phyloP scores from a whole-genome alignment of 2,888 invertebrate genomes.

The Didymodactylos carnosus region DNA sequence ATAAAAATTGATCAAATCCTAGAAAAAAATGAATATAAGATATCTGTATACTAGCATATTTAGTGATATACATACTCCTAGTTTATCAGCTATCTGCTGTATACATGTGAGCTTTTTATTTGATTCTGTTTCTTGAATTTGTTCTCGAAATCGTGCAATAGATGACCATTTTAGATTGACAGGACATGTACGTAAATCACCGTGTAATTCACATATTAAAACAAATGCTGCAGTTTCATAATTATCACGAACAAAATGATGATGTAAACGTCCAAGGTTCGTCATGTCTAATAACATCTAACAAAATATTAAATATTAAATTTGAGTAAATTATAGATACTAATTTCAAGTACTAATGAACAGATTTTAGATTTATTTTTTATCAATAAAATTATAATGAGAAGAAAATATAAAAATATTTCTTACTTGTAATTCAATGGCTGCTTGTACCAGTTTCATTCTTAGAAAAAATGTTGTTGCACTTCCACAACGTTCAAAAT shows the following conservation, averaged over 20 bases:
- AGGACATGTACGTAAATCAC: not conserved
- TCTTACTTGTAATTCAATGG: conserved; percentile 58
- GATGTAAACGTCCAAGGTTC: conserved; percentile 80
- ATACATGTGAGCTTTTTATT: not conserved
- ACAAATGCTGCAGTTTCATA: not conserved
- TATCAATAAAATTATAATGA: not conserved
- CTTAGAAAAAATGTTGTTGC: conserved; percentile 70
- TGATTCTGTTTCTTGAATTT: not conserved
- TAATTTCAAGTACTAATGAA: not conserved
- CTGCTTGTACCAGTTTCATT: conserved; percentile 70
- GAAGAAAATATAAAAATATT: conserved; percentile 6
- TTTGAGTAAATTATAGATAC: not conserved
- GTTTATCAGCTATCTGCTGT: not conserved
- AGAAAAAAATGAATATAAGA: not conserved
- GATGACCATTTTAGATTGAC: not conserved
- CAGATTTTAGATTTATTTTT: too few relatives aligned
- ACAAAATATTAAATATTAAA: conserved; percentile 18
- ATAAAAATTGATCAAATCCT: not conserved
- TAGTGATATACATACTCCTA: not conserved
- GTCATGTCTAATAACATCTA: conserved; percentile 69
- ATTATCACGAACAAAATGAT: conserved; percentile 49
- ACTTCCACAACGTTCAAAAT: conserved; percentile 77
- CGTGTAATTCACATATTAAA: not conserved
- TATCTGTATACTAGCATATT: not conserved
- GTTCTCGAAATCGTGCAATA: not conserved